Evolutionary conservation across 2,113 vertebrate species (phyloP), one percentile per base, ranked within the genome.

Genomic region (Oreochromis tanganicae): DNA sequence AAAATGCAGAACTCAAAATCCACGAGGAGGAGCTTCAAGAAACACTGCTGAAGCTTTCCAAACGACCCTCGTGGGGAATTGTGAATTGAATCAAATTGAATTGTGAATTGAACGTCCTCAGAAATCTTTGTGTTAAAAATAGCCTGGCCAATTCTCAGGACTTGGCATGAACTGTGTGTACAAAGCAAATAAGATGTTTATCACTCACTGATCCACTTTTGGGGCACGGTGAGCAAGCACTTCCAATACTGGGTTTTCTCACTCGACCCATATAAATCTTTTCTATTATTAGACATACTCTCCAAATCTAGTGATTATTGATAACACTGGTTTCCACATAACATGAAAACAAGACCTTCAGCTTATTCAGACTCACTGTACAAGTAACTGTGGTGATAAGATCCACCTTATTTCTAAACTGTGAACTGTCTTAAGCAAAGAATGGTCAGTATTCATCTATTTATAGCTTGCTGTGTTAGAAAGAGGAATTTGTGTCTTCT

Each of bases 221-320:
- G 48, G 41, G 48, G 41, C 52, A 17, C 46, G 32, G 50, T 6
- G 16, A 34, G 43, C 34, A 21, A 61, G 34, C 66, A 21, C 52
- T 83, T 87, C 84, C 24, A 82, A 50, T 66, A 55, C 27, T 61
- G 29, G 5, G 12, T 59, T 85, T 80, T 83, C 17, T 83, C 16
- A 73, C 24, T 14, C 17, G 2, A 34, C 50, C 24, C 59, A 68
- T 57, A 59, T 54, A 80, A 32, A 86, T n/a, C 17, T 19, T 81
- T 81, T 79, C 79, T 92, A 86, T 87, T 86, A 57, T 84, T 89
- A 55, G 59, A 50, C 85, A 84, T 89, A 82, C 32, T 87, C 85
- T 89, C 82, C 73, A 52, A 78, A 52, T 78, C 46, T 50, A 78
- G 17, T 32, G 73, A 52, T 34, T 52, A 52, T 12, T 52, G 27